Evolutionary conservation across 2,113 vertebrate genomes (phyloP).

Genomic region (Megaptera novaeangliae): DNA sequence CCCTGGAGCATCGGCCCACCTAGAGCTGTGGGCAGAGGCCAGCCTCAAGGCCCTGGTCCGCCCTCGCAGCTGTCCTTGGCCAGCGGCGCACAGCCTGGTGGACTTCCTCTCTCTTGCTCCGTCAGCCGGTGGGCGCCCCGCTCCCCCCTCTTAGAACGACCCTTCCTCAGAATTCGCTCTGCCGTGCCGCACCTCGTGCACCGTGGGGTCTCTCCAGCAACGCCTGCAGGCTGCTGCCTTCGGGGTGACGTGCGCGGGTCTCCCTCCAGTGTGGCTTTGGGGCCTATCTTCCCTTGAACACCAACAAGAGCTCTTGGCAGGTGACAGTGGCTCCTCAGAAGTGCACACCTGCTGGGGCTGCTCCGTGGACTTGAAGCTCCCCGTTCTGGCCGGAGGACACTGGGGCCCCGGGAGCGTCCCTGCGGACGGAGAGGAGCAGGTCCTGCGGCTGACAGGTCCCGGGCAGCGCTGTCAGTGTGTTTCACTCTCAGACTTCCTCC

Average conservation of each 20-base stretch:
- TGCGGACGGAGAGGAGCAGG: background rate
- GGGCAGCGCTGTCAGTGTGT: background rate
- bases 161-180: background rate
- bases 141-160: too few relatives aligned
- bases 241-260: background rate
- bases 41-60: too few relatives aligned
- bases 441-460: background rate
- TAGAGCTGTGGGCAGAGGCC: background rate
- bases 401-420: background rate
- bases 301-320: background rate
- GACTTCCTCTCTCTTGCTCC: background rate
- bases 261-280: background rate
- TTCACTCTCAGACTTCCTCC: constrained; percentile 81
- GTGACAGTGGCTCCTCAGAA: background rate
- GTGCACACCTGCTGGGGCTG: background rate
- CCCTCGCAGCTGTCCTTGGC: background rate
- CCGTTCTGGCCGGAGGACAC: background rate
- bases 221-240: background rate
- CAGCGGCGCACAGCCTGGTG: rapidly evolving
- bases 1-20: rapidly evolving
- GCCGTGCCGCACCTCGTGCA: rapidly evolving
- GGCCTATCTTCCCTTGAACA: background rate
- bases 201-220: background rate
- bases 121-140: rapidly evolving
- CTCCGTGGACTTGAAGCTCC: background rate